A percentile compares a stretch with the other conserved stretches of the same genome.
These are phyloP conservation scores for Octodonta nipae DNA, from an alignment of 2,888 invertebrate species.

Conservation along the genomic window DNA sequence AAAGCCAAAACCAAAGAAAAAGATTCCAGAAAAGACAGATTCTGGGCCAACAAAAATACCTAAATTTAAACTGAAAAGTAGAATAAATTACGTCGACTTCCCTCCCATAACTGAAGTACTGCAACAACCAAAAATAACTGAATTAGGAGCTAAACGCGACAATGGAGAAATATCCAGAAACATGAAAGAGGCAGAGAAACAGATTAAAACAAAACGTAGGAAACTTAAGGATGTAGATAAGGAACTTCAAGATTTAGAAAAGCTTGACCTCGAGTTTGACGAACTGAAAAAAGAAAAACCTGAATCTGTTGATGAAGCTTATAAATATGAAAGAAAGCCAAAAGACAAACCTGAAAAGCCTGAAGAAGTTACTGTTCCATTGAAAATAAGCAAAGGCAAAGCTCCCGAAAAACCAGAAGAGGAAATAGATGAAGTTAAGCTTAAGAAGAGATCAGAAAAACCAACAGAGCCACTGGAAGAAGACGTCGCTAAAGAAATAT, in stretches of 20 bases:
- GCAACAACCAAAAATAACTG: conserved; percentile 25
- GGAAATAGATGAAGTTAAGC: conserved; percentile 17
- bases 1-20: conserved; percentile 20
- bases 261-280: conserved; percentile 35
- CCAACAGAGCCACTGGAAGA: conserved; percentile 13
- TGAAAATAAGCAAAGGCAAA: conserved; percentile 45
- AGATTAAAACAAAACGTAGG: conserved; percentile 27
- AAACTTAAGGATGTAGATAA: conserved; percentile 31
- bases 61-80: conserved; percentile 56
- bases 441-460: conserved; percentile 7
- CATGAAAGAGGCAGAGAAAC: conserved; percentile 36
- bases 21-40: conserved; percentile 20
- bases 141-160: conserved; percentile 27
- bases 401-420: conserved; percentile 9
- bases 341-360: conserved; percentile 20
- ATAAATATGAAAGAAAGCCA: conserved; percentile 25
- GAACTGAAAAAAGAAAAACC: conserved; percentile 30
- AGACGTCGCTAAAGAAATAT: conserved; percentile 4
- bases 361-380: conserved; percentile 30
- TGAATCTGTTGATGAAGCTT: conserved; percentile 34
- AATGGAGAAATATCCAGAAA: conserved; percentile 38
- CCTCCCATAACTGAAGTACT: conserved; percentile 29
- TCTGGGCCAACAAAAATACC: conserved; percentile 36
- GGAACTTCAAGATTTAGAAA: conserved; percentile 34
- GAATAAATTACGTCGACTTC: conserved; percentile 44